Percentiles rank a stretch among this genome's conserved stretches.
These are phyloP conservation scores for Pelmatolapia mariae DNA, from an alignment of 2,113 vertebrate genomes.

Conservation along the genomic window DNA sequence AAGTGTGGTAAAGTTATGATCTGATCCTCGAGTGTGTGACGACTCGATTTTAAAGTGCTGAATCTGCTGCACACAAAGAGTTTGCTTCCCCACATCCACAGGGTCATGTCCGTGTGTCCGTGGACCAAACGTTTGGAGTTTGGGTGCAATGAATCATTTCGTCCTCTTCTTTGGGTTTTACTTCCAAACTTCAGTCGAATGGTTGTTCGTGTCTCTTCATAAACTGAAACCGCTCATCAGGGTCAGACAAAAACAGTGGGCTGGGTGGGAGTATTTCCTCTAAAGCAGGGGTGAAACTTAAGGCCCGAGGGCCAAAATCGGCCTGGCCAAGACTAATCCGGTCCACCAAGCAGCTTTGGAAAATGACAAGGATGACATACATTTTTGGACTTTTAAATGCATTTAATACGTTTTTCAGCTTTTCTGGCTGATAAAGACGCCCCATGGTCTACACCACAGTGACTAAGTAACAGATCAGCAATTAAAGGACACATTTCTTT, in stretches of 20 bases:
- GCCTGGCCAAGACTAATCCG: neutral
- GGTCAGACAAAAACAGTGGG: neutral
- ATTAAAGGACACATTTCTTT: neutral
- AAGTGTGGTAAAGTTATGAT: neutral
- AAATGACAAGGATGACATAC: neutral
- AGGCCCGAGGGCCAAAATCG: neutral
- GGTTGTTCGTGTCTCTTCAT: accelerated
- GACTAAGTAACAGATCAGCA: neutral
- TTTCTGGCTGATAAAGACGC: neutral
- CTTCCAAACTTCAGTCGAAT: neutral
- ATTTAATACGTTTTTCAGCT: neutral
- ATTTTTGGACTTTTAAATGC: neutral
- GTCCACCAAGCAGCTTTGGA: neutral
- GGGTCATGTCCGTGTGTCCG: neutral
- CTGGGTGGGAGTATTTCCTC: neutral
- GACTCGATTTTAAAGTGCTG: neutral
- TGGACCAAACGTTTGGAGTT: neutral
- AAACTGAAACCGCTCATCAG: neutral
- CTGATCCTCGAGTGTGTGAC: accelerated
- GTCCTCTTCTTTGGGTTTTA: neutral
- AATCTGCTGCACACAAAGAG: neutral
- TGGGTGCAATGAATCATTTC: neutral
- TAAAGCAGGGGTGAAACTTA: neutral
- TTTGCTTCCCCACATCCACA: neutral
- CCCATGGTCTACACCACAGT: neutral